A percentile compares a stretch with the other conserved stretches of the same genome.
Evolutionary conservation across 2,888 invertebrate species (phyloP).

Genomic region (Liopterus haemorrhoidalis): DNA sequence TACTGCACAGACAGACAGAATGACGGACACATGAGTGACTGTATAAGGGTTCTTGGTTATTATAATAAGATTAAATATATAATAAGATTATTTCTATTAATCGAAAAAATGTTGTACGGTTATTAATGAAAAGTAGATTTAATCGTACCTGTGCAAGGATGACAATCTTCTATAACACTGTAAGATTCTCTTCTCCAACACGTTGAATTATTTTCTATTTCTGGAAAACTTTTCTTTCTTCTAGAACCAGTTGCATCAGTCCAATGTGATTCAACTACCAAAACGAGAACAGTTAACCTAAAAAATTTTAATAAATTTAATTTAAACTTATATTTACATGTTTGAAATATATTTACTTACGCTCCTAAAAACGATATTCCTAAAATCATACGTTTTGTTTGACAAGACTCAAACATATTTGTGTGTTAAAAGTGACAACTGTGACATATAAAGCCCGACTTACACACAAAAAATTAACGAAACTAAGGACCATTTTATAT

Average conservation of each 20-base stretch:
- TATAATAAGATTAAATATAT: no score
- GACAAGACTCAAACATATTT: constrained; percentile 77
- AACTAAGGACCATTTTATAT: no score
- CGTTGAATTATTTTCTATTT: constrained; percentile 69
- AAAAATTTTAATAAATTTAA: constrained; percentile 36
- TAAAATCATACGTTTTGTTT: constrained; percentile 75
- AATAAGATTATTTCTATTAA: no score
- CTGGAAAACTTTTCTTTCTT: constrained; percentile 58
- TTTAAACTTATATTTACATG: constrained; percentile 20
- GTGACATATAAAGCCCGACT: no score
- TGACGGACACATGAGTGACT: no score
- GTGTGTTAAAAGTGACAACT: no score
- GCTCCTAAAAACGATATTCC: constrained; percentile 70
- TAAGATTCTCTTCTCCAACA: constrained; percentile 71
- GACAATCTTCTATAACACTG: constrained; percentile 68
- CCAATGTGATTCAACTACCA: constrained; percentile 75
- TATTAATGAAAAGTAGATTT: no score
- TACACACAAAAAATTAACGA: no score
- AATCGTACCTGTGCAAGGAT: constrained; percentile 71
- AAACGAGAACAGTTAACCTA: constrained; percentile 73
- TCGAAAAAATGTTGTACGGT: no score
- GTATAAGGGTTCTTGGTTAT: no score
- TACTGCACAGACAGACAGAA: no score
- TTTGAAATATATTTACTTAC: constrained; percentile 50
- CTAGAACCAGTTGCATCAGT: constrained; percentile 49